These are phyloP conservation scores for Calosoma granatense DNA, from an alignment of 1,140 invertebrate genomes.

Conservation along the genomic window DNA sequence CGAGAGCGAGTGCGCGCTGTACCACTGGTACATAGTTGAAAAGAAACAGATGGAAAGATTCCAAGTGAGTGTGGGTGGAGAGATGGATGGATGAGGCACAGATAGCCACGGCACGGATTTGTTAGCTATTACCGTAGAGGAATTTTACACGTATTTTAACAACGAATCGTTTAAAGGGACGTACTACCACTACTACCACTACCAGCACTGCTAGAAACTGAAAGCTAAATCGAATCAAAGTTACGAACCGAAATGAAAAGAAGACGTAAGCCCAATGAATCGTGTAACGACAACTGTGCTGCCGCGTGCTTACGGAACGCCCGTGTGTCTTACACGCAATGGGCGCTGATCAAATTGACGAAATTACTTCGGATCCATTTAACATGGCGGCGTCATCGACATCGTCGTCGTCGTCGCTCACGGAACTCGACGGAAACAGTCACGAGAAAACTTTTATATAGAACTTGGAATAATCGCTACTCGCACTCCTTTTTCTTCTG, in stretches of 20 bases:
- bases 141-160: slow-evolving; percentile 11
- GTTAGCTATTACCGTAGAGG: slow-evolving; percentile 1
- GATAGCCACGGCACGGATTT: too few species aligned
- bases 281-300: slow-evolving; percentile 3
- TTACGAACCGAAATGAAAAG: slow-evolving; percentile 10
- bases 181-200: too few species aligned
- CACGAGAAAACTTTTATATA: background rate
- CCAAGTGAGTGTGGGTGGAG: too few species aligned
- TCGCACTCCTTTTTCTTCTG: background rate
- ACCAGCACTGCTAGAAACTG: background rate
- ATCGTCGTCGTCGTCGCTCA: background rate
- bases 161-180: background rate
- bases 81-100: too few species aligned
- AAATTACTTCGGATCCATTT: slow-evolving; percentile 32
- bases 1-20: background rate
- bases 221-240: slow-evolving; percentile 5
- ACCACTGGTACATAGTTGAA: background rate
- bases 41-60: background rate
- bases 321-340: background rate
- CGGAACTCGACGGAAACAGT: background rate
- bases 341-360: slow-evolving; percentile 24
- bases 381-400: slow-evolving; percentile 21
- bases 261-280: slow-evolving; percentile 4
- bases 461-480: background rate
- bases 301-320: background rate